Base-by-base conservation (phyloP, 1,140 invertebrate genomes). In the Drosophila elegans region DNA sequence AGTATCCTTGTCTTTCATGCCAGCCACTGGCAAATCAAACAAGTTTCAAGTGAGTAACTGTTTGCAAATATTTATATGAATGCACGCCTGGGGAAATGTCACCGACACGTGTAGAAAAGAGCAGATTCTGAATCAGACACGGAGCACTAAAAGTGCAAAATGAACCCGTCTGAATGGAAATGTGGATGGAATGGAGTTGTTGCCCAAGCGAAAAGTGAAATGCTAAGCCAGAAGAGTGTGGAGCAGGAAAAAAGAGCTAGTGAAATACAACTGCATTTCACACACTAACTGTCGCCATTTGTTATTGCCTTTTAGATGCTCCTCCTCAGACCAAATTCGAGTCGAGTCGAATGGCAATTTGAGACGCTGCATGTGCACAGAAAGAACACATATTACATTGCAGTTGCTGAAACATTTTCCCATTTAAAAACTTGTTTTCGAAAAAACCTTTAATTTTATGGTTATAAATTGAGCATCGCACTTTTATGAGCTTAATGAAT, bases 221-320 rank as follows among this genome's bases (percentile, higher is more conserved):
- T 64, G 77, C 53, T 69, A 86, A 63, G 57, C 49, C 34, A 51
- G 59, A 46, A 54, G 42, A 32, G 39, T 49, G 34, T 46, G 34
- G 48, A 29, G 48, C 63, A 41, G 21, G 11, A 36, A 21, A 34
- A 51, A 45, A 61, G 38, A 29, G 41, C 27, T 6, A 52, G 27
- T 59, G 44, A 66, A 74, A 59, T 13, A 51, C 55, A 54, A 39
- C 38, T 57, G 49, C 46, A 80, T 69, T 57, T 42, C 53, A 74
- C 53, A 77, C n/a, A 41, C 48, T 66, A 80, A 80, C 73, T 81
- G 78, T 80, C 78, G 67, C 73, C 75, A 77, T 81, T 81, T 81
- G 79, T 81, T 77, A 73, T 54, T 81, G 78, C 78, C 45, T 77
- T 77, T 77, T 51, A 68, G 74, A 46, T 42, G 56, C 29, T 13